These are phyloP conservation scores for Clarias pachynema DNA, from an alignment of 2,797 vertebrate genomes.

Conservation along the genomic window DNA sequence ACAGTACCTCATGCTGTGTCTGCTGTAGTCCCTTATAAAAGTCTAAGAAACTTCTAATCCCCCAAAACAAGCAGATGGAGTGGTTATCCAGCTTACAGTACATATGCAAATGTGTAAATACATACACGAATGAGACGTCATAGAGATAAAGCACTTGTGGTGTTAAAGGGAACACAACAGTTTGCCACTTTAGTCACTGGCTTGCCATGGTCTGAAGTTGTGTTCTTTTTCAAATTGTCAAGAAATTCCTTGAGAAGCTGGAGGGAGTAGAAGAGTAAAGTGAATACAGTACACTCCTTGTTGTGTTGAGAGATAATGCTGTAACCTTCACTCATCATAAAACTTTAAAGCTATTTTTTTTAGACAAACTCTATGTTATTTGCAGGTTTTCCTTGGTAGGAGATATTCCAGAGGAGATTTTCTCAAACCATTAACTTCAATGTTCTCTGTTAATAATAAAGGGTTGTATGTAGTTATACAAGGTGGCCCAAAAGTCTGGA, in stretches of 20 bases:
- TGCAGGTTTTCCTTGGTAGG: background rate
- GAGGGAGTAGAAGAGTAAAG: background rate
- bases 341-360: conserved; percentile 2
- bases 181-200: conserved; percentile 5
- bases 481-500: too few species aligned
- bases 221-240: conserved; percentile 19
- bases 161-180: background rate
- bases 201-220: background rate
- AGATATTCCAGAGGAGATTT: background rate
- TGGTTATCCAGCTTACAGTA: conserved; percentile 1
- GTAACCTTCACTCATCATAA: background rate
- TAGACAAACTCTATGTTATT: background rate
- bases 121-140: background rate
- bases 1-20: conserved; percentile 24
- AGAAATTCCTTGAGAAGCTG: conserved; percentile 28
- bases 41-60: conserved; percentile 14
- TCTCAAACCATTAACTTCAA: background rate
- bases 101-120: background rate
- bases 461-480: background rate
- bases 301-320: background rate
- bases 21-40: conserved; percentile 20
- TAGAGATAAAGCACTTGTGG: background rate
- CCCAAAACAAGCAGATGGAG: background rate
- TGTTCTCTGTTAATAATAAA: background rate
- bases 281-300: background rate